Percentiles rank a stretch among this genome's conserved stretches.
Evolutionary conservation across 30 jellyfish, hydroid and myxozoan species (phyloP).

Genomic region (Aurelia sp.): DNA sequence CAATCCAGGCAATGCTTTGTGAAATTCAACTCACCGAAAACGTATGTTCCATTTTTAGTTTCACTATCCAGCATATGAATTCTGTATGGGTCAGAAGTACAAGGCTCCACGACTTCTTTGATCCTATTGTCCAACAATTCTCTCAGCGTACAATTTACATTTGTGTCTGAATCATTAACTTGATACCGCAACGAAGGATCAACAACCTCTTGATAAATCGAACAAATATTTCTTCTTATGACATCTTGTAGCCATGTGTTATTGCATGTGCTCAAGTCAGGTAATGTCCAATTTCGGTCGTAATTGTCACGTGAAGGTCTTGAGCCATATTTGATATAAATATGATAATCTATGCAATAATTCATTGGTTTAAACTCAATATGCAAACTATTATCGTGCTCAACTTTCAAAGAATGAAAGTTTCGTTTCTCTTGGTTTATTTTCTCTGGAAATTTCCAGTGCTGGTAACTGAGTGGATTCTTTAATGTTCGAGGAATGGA

Average conservation of each 20-base stretch:
- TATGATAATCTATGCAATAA: slow-evolving; percentile 40
- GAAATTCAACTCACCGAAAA: slow-evolving; percentile 20
- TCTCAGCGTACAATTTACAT: slow-evolving; percentile 39
- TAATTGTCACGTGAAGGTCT: slow-evolving; percentile 68
- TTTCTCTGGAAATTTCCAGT: slow-evolving; percentile 32
- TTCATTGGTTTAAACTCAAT: slow-evolving; percentile 57
- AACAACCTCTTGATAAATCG: slow-evolving; percentile 32
- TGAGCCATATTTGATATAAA: slow-evolving; percentile 18
- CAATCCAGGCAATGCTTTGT: neutral
- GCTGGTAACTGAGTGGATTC: slow-evolving; percentile 17
- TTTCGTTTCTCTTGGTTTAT: slow-evolving; percentile 18
- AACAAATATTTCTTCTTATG: slow-evolving; percentile 43
- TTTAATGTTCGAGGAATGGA: slow-evolving; percentile 26
- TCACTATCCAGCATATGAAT: slow-evolving; percentile 30
- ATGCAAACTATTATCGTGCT: slow-evolving; percentile 42
- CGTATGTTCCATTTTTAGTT: slow-evolving; percentile 49
- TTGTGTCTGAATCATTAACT: neutral
- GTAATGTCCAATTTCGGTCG: slow-evolving; percentile 54
- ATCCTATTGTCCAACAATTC: slow-evolving; percentile 10
- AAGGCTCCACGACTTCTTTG: slow-evolving; percentile 15
- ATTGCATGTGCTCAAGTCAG: slow-evolving; percentile 50
- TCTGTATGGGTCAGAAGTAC: slow-evolving; percentile 29
- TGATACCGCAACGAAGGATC: slow-evolving; percentile 1
- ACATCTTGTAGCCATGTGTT: slow-evolving; percentile 13
- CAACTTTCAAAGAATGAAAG: slow-evolving; percentile 25